Conservation (phyloP, 1,140 invertebrate genomes). For the Drosophila arizonae region DNA sequence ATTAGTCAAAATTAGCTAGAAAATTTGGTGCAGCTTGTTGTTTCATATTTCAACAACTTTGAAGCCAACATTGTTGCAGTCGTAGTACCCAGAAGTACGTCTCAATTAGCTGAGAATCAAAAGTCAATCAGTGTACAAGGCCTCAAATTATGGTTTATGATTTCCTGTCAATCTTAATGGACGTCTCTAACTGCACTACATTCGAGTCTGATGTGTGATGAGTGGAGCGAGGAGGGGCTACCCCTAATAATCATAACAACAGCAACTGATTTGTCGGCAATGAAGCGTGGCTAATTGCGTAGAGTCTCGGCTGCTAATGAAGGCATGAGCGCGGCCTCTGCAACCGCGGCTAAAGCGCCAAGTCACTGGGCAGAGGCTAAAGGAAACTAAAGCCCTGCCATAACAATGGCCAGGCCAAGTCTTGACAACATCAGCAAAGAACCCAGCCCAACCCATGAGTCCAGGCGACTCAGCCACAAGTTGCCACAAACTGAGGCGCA, state of each 20-base stretch:
- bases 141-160: conserved; percentile 72
- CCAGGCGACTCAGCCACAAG: conserved; percentile 17
- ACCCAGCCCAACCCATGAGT: conserved; percentile 23
- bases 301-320: conserved; percentile 71
- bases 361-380: conserved; percentile 22
- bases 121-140: conserved; percentile 37
- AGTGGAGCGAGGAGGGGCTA: neutral
- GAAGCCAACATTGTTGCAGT: neutral
- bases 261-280: conserved; percentile 64
- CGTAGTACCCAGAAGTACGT: conserved; percentile 15
- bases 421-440: conserved; percentile 7
- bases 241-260: conserved; percentile 43
- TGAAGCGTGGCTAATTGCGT: conserved; percentile 74
- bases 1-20: no score
- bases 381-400: conserved; percentile 17
- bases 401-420: conserved; percentile 45
- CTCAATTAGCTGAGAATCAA: conserved; percentile 62
- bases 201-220: conserved; percentile 2
- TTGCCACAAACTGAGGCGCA: conserved; percentile 42
- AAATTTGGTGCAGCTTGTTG: neutral
- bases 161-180: conserved; percentile 77
- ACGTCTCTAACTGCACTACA: conserved; percentile 48
- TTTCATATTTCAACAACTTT: neutral
- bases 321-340: conserved; percentile 57
- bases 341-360: conserved; percentile 15